Percentiles rank a stretch among this genome's conserved stretches.
Evolutionary conservation across 2,797 vertebrate species (phyloP).

Genomic region (Xenopus petersii): DNA sequence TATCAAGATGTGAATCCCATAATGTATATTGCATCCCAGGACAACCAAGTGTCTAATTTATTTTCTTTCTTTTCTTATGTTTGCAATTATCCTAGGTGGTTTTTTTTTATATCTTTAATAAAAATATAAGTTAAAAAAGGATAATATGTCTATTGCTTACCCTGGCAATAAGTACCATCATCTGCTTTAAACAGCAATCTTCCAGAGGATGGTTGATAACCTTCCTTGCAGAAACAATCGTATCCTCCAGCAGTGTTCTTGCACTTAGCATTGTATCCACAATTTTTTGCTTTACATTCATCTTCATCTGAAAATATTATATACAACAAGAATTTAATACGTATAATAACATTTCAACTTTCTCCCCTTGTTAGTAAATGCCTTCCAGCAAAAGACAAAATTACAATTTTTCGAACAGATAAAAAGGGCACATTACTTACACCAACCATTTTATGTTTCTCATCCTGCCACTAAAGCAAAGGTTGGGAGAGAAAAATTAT

Average conservation of each 20-base stretch:
- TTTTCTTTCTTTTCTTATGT: too few species aligned
- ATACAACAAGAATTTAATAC: constrained; percentile 61
- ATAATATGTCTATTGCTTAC: constrained; percentile 67
- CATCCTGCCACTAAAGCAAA: not conserved
- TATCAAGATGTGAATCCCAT: too few species aligned
- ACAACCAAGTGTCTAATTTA: too few species aligned
- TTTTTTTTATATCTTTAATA: too few species aligned
- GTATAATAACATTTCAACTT: constrained; percentile 53
- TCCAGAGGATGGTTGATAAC: constrained; percentile 80
- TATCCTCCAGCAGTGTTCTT: constrained; percentile 82
- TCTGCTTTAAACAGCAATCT: constrained; percentile 72
- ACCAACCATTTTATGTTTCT: not conserved
- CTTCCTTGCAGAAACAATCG: constrained; percentile 84
- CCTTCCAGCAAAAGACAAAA: constrained; percentile 13
- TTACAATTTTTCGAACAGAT: constrained; percentile 14
- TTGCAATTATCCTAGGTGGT: too few species aligned
- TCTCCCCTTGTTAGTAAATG: constrained; percentile 55
- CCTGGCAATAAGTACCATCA: constrained; percentile 78
- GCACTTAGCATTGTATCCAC: constrained; percentile 81
- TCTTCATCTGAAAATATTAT: constrained; percentile 72
- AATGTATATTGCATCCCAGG: too few species aligned
- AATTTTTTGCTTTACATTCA: constrained; percentile 75
- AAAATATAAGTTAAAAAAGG: too few species aligned
- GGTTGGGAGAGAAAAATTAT: not conserved
- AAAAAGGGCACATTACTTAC: constrained; percentile 20